These are phyloP conservation scores for Oxytorus armatus DNA, from an alignment of 2,888 invertebrate genomes.

Conservation along the genomic window DNA sequence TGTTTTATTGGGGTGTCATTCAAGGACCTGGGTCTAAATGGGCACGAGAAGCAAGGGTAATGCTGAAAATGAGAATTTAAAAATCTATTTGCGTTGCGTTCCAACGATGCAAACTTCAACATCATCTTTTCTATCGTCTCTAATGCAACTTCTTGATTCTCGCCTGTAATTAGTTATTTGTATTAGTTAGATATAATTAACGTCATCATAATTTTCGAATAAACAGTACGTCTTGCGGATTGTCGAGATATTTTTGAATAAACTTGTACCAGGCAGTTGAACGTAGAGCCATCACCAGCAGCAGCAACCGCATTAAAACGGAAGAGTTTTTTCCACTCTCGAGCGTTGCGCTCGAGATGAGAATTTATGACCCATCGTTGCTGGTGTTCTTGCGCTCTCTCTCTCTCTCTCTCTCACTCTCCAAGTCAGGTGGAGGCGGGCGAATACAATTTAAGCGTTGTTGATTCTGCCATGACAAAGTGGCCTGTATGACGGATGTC, in stretches of 20 bases:
- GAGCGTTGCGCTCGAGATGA: conserved; percentile 61
- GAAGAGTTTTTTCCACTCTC: conserved; percentile 59
- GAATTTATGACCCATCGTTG: conserved; percentile 68
- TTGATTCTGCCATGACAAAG: conserved; percentile 80
- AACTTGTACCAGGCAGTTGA: conserved; percentile 17
- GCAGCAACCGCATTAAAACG: conserved; percentile 66
- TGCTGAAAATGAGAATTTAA: too few relatives aligned
- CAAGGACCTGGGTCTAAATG: too few relatives aligned
- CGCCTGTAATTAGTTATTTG: background rate
- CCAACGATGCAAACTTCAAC: too few relatives aligned
- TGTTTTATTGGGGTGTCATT: too few relatives aligned
- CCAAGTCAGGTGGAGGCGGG: conserved; percentile 56
- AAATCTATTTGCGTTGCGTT: too few relatives aligned
- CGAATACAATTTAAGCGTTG: conserved; percentile 81
- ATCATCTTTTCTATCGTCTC: too few relatives aligned
- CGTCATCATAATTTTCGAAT: background rate
- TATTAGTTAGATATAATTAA: too few relatives aligned
- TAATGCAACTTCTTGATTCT: background rate
- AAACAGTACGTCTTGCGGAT: background rate
- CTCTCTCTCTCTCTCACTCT: conserved; percentile 3
- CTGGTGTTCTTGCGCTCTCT: conserved; percentile 1
- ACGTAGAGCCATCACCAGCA: conserved; percentile 2
- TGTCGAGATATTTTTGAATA: background rate
- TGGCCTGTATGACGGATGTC: conserved; percentile 79
- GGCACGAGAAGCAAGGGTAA: too few relatives aligned